Conservation (phyloP, 1,140 invertebrate species). For the Globodera ellingtonae region DNA sequence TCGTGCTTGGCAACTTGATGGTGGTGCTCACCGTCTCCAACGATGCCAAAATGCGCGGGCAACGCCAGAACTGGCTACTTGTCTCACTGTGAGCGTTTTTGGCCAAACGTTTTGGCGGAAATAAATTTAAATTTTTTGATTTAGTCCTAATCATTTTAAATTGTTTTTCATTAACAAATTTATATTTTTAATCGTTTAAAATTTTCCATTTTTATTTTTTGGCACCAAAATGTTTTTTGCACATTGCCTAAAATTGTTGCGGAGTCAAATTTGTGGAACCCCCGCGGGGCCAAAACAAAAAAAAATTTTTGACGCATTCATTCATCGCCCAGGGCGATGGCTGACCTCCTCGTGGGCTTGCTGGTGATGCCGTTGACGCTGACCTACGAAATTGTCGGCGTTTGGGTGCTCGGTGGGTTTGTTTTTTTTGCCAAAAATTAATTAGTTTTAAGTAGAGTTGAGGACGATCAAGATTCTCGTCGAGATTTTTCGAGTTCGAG, state of each 20-base stretch:
- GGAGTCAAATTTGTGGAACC: not conserved
- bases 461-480: too few relatives aligned
- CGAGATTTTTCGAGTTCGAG: too few relatives aligned
- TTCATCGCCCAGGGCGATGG: slow-evolving; percentile 67
- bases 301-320: not conserved
- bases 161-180: not conserved
- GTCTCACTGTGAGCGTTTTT: slow-evolving; percentile 67
- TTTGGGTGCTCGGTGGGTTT: slow-evolving; percentile 70
- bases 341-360: slow-evolving; percentile 72
- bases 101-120: not conserved
- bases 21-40: slow-evolving; percentile 63
- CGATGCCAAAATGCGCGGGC: slow-evolving; percentile 59
- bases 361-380: slow-evolving; percentile 74
- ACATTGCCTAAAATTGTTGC: not conserved
- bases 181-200: too few relatives aligned
- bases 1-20: slow-evolving; percentile 60
- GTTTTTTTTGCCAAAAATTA: slow-evolving; percentile 1
- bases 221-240: not conserved
- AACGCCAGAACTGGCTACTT: slow-evolving; percentile 72
- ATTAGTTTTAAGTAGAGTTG: not conserved
- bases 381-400: slow-evolving; percentile 71
- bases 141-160: not conserved
- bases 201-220: not conserved
- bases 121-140: too few relatives aligned
- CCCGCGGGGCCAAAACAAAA: not conserved